Evolutionary conservation across 2,797 vertebrate species (phyloP).

Genomic region (Sibirionetta formosa): DNA sequence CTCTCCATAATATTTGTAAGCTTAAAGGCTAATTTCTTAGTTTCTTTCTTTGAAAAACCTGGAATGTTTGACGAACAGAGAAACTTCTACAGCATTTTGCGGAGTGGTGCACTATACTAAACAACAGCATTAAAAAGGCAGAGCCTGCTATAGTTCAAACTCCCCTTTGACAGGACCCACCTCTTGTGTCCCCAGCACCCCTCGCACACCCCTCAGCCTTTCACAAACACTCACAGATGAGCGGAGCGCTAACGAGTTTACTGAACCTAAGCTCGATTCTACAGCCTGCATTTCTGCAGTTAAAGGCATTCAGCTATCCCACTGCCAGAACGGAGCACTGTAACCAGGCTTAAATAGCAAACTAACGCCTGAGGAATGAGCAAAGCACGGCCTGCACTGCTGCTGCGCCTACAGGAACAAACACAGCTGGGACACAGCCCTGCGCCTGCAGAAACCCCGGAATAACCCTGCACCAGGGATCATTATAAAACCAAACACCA

Average conservation of each 20-base stretch:
- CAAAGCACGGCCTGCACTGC: accelerated
- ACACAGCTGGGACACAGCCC: neutral
- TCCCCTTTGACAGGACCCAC: neutral
- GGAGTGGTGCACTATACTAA: neutral
- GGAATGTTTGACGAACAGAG: neutral
- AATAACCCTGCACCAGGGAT: neutral
- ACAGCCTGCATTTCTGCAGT: neutral
- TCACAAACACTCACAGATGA: neutral
- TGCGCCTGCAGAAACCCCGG: neutral
- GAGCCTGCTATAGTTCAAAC: neutral
- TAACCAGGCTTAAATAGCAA: neutral
- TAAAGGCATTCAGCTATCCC: neutral
- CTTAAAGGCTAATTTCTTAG: neutral
- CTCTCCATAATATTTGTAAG: neutral
- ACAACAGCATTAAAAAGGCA: neutral
- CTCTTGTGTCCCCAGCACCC: accelerated
- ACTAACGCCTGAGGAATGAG: neutral
- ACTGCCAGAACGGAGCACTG: neutral
- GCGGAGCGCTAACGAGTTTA: accelerated
- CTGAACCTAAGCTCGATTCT: accelerated
- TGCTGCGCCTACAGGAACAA: neutral
- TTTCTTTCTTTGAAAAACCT: neutral
- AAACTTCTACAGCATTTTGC: neutral
- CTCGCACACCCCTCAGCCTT: accelerated
- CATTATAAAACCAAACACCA: neutral